phyloP scores from a whole-genome alignment of 2,113 vertebrate genomes.

The Trichechus manatus region DNA sequence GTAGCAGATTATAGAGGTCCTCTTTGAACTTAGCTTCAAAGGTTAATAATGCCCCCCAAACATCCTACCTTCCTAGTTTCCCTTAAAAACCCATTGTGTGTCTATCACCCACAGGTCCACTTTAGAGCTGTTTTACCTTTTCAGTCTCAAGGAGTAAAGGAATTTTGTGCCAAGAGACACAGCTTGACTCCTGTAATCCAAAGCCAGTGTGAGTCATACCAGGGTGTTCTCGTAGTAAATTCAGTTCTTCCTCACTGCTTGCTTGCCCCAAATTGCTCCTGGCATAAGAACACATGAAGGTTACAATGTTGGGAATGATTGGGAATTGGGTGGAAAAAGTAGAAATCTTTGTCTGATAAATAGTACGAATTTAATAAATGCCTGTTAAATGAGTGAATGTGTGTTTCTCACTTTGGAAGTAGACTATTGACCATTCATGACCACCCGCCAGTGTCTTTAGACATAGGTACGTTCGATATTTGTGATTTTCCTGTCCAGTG shows the following conservation, averaged over 20 bases:
- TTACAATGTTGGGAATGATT: background rate
- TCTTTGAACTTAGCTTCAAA: background rate
- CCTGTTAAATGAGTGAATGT: background rate
- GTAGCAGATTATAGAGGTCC: background rate
- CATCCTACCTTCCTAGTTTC: background rate
- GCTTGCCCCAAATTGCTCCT: background rate
- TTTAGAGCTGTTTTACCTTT: background rate
- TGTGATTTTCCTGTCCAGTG: background rate
- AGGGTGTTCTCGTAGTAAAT: background rate
- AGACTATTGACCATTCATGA: background rate
- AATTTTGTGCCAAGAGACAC: background rate
- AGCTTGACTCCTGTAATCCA: background rate
- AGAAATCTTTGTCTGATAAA: background rate
- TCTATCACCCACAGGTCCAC: background rate
- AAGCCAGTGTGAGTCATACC: background rate
- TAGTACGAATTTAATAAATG: background rate
- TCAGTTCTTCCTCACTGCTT: background rate
- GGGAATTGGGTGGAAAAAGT: background rate
- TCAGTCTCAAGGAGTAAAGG: background rate
- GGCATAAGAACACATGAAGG: background rate
- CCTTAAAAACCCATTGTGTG: background rate
- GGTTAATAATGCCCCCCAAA: background rate
- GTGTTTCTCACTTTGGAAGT: background rate
- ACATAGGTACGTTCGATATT: background rate
- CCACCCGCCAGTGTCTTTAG: background rate